A percentile compares a stretch with the other conserved stretches of the same genome.
Conservation (phyloP, 53 echinoderm and acorn worm genomes). For the Echinometra lucunter region DNA sequence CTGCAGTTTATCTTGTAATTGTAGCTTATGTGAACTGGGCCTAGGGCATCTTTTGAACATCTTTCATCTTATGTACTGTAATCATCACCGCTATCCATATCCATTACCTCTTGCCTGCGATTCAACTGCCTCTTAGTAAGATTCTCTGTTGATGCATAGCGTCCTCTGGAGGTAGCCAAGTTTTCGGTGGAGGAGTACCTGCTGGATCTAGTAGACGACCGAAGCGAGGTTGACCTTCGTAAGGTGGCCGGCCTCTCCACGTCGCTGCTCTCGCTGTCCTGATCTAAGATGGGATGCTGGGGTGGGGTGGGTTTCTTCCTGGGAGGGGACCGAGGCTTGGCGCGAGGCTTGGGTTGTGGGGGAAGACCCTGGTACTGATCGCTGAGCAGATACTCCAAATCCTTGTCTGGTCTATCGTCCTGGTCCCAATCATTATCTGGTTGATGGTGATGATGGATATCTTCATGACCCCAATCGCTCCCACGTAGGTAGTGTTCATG, state of each 20-base stretch:
- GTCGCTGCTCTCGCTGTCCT: conserved; percentile 73
- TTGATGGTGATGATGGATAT: conserved; percentile 38
- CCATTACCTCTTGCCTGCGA: conserved; percentile 62
- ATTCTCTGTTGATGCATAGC: conserved; percentile 86
- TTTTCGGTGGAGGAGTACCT: conserved; percentile 73
- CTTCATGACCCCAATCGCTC: conserved; percentile 62
- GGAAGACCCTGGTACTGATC: conserved; percentile 43
- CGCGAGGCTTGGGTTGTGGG: conserved; percentile 63
- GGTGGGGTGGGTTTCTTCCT: conserved; percentile 60
- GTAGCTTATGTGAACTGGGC: too few species aligned
- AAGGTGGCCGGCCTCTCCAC: conserved; percentile 65
- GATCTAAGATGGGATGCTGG: conserved; percentile 28
- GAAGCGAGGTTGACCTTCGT: conserved; percentile 70
- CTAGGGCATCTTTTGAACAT: neutral
- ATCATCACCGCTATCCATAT: conserved; percentile 58
- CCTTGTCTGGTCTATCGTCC: conserved; percentile 50
- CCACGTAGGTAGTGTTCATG: conserved; percentile 47
- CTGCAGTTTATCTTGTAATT: too few species aligned
- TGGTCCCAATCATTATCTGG: conserved; percentile 64
- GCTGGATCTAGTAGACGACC: conserved; percentile 54
- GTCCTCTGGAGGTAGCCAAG: conserved; percentile 64
- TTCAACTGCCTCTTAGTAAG: conserved; percentile 70
- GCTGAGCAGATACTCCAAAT: conserved; percentile 19
- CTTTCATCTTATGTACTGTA: conserved; percentile 32
- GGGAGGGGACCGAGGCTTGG: conserved; percentile 60